phyloP scores from a whole-genome alignment of 53 echinoderm and acorn worm genomes.

The Echinarachnius parma region DNA sequence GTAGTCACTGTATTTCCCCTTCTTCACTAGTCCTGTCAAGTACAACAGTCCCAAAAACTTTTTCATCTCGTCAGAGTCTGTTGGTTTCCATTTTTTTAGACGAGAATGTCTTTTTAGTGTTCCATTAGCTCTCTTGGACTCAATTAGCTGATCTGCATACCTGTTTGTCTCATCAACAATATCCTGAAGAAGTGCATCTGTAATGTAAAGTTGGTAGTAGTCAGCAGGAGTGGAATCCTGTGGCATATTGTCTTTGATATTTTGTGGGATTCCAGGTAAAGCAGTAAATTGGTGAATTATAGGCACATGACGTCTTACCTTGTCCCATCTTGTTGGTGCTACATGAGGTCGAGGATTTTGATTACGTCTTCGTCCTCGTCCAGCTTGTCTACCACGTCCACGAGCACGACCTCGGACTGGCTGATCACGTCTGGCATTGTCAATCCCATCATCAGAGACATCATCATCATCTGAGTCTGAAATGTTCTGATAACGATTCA shows the following conservation, averaged over 20 bases:
- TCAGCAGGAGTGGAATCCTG: background rate
- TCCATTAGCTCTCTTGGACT: background rate
- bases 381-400: background rate
- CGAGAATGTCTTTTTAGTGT: background rate
- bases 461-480: constrained; percentile 4
- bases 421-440: constrained; percentile 8
- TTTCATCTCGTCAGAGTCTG: constrained; percentile 2
- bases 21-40: constrained; percentile 3
- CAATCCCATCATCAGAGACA: background rate
- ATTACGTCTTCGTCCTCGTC: background rate
- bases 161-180: constrained; percentile 8
- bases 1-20: constrained; percentile 9
- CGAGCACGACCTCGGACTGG: constrained; percentile 12
- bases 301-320: background rate
- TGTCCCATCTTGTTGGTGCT: constrained; percentile 22
- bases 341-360: background rate
- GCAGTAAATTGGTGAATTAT: constrained; percentile 16
- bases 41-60: background rate
- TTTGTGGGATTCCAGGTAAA: constrained; percentile 9
- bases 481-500: background rate
- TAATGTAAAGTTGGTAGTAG: background rate
- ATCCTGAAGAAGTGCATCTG: background rate
- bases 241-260: constrained; percentile 26
- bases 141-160: constrained; percentile 3
- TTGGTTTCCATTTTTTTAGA: constrained; percentile 7